Conservation (phyloP, 2,113 vertebrate genomes). For the Phasianus colchicus region DNA sequence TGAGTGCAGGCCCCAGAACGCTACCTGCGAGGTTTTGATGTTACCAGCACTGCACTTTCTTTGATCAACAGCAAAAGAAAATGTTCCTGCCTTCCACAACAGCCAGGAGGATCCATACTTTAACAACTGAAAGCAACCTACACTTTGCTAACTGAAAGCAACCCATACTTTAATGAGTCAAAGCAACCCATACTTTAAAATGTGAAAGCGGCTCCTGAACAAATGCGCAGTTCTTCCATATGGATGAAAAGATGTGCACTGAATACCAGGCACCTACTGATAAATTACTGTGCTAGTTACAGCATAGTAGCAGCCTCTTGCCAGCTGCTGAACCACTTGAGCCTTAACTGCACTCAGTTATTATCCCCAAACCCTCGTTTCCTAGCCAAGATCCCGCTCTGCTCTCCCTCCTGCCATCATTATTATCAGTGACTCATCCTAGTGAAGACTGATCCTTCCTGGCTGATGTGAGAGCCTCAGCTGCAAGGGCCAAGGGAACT, state of each 20-base stretch:
- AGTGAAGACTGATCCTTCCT: not conserved
- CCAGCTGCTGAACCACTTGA: not conserved
- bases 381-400: not conserved
- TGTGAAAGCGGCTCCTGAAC: not conserved
- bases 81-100: not conserved
- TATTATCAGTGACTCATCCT: not conserved
- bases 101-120: not conserved
- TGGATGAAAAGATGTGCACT: not conserved
- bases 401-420: not conserved
- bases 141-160: not conserved
- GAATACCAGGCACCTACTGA: not conserved
- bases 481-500: not conserved
- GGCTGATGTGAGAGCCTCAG: not conserved
- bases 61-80: not conserved
- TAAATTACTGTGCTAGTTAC: not conserved
- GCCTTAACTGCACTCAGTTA: not conserved
- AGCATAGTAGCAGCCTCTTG: not conserved
- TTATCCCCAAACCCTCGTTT: not conserved
- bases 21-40: not conserved
- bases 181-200: not conserved
- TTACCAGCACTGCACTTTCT: not conserved
- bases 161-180: not conserved
- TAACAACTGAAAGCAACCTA: not conserved
- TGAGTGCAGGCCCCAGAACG: not conserved
- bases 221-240: not conserved